Evolutionary conservation across 2,888 invertebrate genomes (phyloP).

Genomic region (Lasioglossum marginatum): DNA sequence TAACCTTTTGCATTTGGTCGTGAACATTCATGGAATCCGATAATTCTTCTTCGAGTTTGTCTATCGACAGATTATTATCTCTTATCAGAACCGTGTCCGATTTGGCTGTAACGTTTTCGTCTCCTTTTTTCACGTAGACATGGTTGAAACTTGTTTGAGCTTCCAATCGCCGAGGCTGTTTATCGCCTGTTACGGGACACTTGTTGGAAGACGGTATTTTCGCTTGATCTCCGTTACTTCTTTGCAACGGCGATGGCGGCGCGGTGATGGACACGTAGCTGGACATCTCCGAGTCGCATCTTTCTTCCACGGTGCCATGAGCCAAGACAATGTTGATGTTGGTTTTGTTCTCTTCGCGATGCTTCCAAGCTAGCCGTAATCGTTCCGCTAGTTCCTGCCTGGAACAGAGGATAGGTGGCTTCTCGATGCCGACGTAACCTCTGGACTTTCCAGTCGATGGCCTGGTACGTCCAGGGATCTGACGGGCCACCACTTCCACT

Average conservation of each 20-base stretch:
- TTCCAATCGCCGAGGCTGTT: background rate
- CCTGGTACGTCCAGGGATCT: constrained; percentile 75
- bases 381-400: constrained; percentile 85
- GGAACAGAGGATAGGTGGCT: constrained; percentile 81
- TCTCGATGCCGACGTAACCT: constrained; percentile 47
- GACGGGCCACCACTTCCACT: constrained; percentile 81
- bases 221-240: background rate
- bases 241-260: constrained; percentile 51
- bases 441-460: constrained; percentile 43
- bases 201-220: background rate
- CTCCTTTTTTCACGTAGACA: constrained; percentile 1
- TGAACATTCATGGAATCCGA: background rate
- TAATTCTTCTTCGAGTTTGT: background rate
- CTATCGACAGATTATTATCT: background rate
- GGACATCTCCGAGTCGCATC: constrained; percentile 78
- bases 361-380: constrained; percentile 85
- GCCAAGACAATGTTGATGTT: constrained; percentile 88
- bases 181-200: background rate
- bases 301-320: constrained; percentile 84
- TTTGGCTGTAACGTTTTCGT: background rate
- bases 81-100: background rate
- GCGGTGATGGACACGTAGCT: constrained; percentile 52
- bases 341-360: constrained; percentile 85
- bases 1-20: background rate
- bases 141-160: background rate